Base-by-base conservation (phyloP, 2,797 vertebrate species). In the Masticophis lateralis region DNA sequence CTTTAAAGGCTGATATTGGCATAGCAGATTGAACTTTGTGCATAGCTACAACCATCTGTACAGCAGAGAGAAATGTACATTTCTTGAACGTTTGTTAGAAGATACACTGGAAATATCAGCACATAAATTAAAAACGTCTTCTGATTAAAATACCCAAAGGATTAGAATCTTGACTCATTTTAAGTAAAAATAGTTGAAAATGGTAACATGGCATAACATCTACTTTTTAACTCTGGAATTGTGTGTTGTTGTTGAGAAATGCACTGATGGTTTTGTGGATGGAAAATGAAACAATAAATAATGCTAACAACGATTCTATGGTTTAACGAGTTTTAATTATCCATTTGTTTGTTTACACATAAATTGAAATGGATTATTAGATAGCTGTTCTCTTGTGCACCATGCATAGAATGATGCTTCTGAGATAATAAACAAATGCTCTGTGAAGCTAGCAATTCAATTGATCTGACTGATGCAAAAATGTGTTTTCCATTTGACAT, bases 291-390 rank as follows among this genome's bases (percentile, higher is more conserved):
- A 66, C 43, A 61, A 86, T 22, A 86, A 86, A 53, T 87, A 87
- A 87, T 28, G n/a, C 66, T 79, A 69, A 89, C 88, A 69, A 56
- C 3, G 56, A 25, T 89, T 47, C 43, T 57, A 20, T n/a, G 43
- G 25, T 57, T 83, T 27, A 28, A 83, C 59, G 56, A 89, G 12
- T 89, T 92, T 88, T 92, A 89, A 92, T 92, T 74, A 43, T 74
- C 56, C 69, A 69, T 59, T 37, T 92, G 20, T 79, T 92, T 57
- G 74, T 89, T 89, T 89, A 60, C 28, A 83, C 74, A 89, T 59
- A 60, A 43, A 89, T 28, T 59, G 91, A 25, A 87, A 87, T 56
- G 11, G 86, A 88, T 92, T 32, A 53, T 89, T 83, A 92, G 20
- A 53, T n/a, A 89, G 87, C 47, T 47, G 66, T 37, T 69, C 83